These are phyloP conservation scores for Diploptera punctata DNA, from an alignment of 2,888 invertebrate genomes.

Conservation along the genomic window DNA sequence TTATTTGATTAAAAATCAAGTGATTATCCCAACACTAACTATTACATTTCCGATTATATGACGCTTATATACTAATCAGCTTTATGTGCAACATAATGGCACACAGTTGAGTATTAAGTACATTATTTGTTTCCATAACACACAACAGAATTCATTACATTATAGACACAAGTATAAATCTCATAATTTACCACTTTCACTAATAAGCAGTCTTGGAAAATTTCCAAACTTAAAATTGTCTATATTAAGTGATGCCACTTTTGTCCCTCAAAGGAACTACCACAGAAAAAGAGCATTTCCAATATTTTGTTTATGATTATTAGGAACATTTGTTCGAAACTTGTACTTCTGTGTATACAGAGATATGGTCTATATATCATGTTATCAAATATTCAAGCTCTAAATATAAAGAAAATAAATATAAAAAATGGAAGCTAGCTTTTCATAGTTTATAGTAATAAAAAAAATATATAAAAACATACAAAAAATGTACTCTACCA, in stretches of 20 bases:
- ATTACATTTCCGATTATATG: too few species aligned
- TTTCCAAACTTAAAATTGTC: constrained; percentile 1
- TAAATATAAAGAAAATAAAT: too few species aligned
- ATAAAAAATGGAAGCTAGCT: too few species aligned
- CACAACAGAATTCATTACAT: background rate
- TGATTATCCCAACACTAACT: too few species aligned
- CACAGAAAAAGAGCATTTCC: constrained; percentile 4
- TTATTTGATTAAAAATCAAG: too few species aligned
- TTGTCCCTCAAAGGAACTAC: background rate
- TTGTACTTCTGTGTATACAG: constrained; percentile 2
- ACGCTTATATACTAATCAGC: background rate
- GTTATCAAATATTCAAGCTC: too few species aligned
- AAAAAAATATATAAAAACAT: too few species aligned
- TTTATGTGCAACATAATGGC: background rate
- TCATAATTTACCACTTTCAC: background rate
- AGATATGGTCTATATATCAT: too few species aligned
- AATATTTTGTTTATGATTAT: background rate
- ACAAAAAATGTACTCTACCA: too few species aligned
- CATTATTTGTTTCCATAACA: constrained; percentile 13
- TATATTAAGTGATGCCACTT: background rate
- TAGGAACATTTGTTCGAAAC: constrained; percentile 31
- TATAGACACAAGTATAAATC: constrained; percentile 18
- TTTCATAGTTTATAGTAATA: too few species aligned
- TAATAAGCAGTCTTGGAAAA: background rate
- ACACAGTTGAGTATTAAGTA: constrained; percentile 19